Conservation (phyloP, 2,113 vertebrate species). For the Otocyon megalotis region DNA sequence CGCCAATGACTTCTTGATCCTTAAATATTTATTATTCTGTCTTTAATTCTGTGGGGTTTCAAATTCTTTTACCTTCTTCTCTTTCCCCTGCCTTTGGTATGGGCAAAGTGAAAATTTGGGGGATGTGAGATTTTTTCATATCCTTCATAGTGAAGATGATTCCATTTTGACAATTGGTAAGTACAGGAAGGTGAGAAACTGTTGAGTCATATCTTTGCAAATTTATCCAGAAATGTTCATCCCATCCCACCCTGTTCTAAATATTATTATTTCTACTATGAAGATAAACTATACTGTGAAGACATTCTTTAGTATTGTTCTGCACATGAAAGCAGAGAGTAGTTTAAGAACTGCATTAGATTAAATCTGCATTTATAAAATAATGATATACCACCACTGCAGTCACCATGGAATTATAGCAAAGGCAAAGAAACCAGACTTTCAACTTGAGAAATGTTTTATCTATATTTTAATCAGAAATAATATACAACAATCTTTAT, state of each 20-base stretch:
- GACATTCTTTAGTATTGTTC: neutral
- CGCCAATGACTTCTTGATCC: neutral
- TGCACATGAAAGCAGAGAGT: neutral
- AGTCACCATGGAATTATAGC: neutral
- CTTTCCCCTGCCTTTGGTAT: neutral
- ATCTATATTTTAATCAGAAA: conserved; percentile 62
- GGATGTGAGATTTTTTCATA: neutral
- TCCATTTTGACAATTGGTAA: neutral
- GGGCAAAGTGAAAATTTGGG: neutral
- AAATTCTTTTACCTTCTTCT: neutral
- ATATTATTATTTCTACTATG: neutral
- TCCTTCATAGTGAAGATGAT: neutral
- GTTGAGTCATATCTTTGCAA: neutral
- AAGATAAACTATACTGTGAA: neutral
- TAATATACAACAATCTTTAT: neutral
- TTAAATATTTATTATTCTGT: neutral
- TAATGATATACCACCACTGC: neutral
- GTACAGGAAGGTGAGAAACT: neutral
- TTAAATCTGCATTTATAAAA: conserved; percentile 8
- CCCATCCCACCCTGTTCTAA: neutral
- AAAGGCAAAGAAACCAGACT: conserved; percentile 47
- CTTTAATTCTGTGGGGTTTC: neutral
- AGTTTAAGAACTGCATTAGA: neutral
- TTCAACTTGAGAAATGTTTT: conserved; percentile 50
- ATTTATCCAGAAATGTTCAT: neutral